phyloP scores from a whole-genome alignment of 1,140 invertebrate genomes.

The Sarcophaga bullata region DNA sequence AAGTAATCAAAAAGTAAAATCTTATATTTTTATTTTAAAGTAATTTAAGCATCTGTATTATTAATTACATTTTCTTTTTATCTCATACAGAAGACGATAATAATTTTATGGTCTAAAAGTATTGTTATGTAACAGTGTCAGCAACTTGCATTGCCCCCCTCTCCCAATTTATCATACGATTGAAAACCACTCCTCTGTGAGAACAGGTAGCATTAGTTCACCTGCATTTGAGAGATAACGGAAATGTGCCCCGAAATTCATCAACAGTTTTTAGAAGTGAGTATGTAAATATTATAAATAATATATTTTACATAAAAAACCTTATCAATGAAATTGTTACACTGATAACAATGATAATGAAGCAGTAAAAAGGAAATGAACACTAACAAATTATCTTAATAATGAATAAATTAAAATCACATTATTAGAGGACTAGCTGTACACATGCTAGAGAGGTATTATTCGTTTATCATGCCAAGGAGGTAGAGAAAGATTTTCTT shows the following conservation, averaged over 20 bases:
- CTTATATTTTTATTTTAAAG: too few relatives aligned
- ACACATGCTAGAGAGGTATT: too few relatives aligned
- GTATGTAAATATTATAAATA: conserved; percentile 10
- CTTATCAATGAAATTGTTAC: neutral
- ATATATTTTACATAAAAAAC: conserved; percentile 1
- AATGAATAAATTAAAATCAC: conserved; percentile 20
- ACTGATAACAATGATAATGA: neutral
- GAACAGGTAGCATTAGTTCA: neutral
- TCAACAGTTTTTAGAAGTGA: neutral
- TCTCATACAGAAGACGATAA: too few relatives aligned
- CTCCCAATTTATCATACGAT: neutral
- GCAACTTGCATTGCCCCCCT: too few relatives aligned
- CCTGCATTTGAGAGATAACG: neutral
- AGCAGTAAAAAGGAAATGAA: neutral
- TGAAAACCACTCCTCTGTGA: neutral
- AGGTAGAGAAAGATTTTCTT: too few relatives aligned
- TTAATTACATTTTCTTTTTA: too few relatives aligned
- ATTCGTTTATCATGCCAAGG: too few relatives aligned
- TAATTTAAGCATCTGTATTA: too few relatives aligned
- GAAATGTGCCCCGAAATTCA: neutral
- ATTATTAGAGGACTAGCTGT: neutral
- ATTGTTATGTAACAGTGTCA: too few relatives aligned
- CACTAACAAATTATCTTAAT: neutral
- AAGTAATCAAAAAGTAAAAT: too few relatives aligned
- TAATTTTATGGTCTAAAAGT: too few relatives aligned